Evolutionary conservation across 53 echinoderm and acorn worm species (phyloP).

Genomic region (Holothuria leucospilota): DNA sequence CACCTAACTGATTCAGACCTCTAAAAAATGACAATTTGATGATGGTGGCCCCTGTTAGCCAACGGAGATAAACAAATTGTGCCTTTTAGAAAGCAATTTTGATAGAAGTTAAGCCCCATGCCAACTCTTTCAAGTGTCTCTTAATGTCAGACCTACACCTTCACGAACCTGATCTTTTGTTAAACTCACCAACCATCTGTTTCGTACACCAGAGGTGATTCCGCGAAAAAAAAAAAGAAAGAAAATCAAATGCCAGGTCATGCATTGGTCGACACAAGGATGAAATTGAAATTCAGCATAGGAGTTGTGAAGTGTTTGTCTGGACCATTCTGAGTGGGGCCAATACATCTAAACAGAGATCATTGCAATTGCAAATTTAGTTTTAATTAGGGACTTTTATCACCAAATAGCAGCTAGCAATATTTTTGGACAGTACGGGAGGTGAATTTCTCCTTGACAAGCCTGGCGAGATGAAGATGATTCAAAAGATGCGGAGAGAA

Average conservation of each 20-base stretch:
- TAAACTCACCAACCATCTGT: not conserved
- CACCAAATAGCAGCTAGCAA: not conserved
- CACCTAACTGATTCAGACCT: not conserved
- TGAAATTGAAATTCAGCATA: slow-evolving; percentile 26
- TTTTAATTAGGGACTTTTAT: slow-evolving; percentile 33
- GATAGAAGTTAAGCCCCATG: slow-evolving; percentile 25
- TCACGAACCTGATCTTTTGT: not conserved
- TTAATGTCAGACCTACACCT: not conserved
- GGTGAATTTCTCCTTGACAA: not conserved
- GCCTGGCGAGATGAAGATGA: too few species aligned
- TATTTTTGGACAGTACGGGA: not conserved
- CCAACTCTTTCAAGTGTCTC: not conserved
- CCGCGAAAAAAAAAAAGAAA: not conserved
- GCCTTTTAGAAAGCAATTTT: slow-evolving; percentile 32
- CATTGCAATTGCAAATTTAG: slow-evolving; percentile 39
- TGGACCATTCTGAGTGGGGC: slow-evolving; percentile 5
- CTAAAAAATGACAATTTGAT: slow-evolving; percentile 27
- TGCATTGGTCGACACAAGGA: slow-evolving; percentile 16
- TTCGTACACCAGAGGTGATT: slow-evolving; percentile 26
- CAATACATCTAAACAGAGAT: not conserved
- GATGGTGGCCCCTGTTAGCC: slow-evolving; percentile 20
- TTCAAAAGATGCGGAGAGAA: too few species aligned
- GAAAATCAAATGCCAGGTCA: slow-evolving; percentile 32
- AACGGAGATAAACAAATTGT: slow-evolving; percentile 36
- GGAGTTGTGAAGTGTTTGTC: slow-evolving; percentile 16